Evolutionary conservation across 2,113 vertebrate species (phyloP), one percentile per base, ranked within the genome.

Genomic region (Chaetura pelagica): DNA sequence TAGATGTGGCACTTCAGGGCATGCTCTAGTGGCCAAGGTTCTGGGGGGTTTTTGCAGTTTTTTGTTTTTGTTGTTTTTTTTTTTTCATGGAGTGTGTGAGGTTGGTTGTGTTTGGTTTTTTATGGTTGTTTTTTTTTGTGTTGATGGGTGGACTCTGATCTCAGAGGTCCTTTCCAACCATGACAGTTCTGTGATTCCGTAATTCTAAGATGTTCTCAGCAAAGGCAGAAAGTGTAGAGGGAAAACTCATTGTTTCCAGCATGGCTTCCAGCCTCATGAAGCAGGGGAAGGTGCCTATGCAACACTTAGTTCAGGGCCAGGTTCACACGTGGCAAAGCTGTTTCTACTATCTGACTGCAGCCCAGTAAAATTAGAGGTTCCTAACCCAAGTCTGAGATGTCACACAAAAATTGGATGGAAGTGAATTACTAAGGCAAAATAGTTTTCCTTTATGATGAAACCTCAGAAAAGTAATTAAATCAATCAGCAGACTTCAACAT

Each of bases 401-500:
- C 21, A 40, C 32, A 44, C 26, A 93, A 94, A 95, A 90, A 88
- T 4, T 38, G 40, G 20, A 55, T 94, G 64, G 42, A 83, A 88
- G 48, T 12, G 19, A 93, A 67, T 38, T 71, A 83, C 35, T 90
- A 88, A 80, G 61, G 63, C 68, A 80, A 88, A 89, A 30, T 12
- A 76, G n/a, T 10, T n/a, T 73, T 57, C 74, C 73, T 79, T 91
- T 82, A 46, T 63, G 29, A 75, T 85, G 78, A 95, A 94, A 82
- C 12, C 67, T 87, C 58, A 84, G 40, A 78, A 62, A 10, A 81
- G 67, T 57, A 91, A 94, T 95, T 78, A 72, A 92, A 87, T 89
- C 91, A 92, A 96, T 87, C 74, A 67, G 63, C 34, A 90, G 63
- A 59, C 72, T 93, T 93, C 79, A 95, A 77, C 67, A 59, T n/a